Conservation (phyloP, 2,888 invertebrate genomes). For the Petrolisthes cinctipes region DNA sequence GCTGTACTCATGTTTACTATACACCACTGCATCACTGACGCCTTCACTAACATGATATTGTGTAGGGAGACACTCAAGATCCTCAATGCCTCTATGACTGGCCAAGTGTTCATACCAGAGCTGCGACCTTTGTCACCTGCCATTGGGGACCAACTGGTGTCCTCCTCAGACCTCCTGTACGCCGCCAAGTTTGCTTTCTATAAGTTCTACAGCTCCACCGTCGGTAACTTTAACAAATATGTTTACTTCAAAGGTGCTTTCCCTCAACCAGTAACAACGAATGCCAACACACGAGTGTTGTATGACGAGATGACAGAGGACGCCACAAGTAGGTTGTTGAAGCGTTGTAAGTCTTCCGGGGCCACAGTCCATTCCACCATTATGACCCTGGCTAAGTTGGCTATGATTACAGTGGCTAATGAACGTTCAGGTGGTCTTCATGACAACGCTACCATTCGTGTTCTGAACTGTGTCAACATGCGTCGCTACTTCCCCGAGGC, state of each 20-base stretch:
- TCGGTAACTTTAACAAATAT: conserved; percentile 9
- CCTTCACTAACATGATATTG: conserved; percentile 52
- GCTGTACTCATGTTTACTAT: conserved; percentile 49
- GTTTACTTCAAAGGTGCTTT: conserved; percentile 36
- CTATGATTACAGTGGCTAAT: conserved; percentile 6
- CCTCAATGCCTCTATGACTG: conserved; percentile 38
- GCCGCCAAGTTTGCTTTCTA: conserved; percentile 16
- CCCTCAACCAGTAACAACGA: conserved; percentile 13
- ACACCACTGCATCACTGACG: conserved; percentile 56
- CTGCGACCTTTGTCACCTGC: conserved; percentile 1
- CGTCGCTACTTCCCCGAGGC: conserved; percentile 51
- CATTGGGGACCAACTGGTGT: conserved; percentile 6
- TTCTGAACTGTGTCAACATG: conserved; percentile 50
- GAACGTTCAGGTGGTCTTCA: not conserved
- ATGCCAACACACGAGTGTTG: conserved; percentile 3
- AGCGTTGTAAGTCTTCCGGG: conserved; percentile 11
- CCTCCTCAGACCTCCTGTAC: not conserved
- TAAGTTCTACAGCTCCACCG: conserved; percentile 17
- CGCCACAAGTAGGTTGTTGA: not conserved
- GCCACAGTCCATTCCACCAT: conserved; percentile 39
- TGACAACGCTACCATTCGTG: not conserved
- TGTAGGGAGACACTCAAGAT: conserved; percentile 47
- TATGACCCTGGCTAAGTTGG: conserved; percentile 4
- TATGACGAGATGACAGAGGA: conserved; percentile 26
- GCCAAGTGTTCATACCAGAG: not conserved